A percentile compares a stretch with the other conserved stretches of the same genome.
These are phyloP conservation scores for Sitobion miscanthi DNA, from an alignment of 1,140 invertebrate species.

Conservation along the genomic window DNA sequence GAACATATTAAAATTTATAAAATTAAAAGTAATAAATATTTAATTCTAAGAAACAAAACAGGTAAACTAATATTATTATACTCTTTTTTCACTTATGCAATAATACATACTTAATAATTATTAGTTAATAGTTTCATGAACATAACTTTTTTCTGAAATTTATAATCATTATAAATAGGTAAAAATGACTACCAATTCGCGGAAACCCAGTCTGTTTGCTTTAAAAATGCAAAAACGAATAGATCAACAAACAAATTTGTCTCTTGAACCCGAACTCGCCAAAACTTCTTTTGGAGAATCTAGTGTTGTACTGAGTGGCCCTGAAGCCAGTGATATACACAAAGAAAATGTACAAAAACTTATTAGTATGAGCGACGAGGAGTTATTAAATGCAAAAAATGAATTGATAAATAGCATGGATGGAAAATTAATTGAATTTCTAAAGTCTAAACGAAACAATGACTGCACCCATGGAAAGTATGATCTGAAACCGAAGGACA, in stretches of 20 bases:
- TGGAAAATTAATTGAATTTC: constrained; percentile 71
- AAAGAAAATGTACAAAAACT: constrained; percentile 75
- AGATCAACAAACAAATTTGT: constrained; percentile 34
- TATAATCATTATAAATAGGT: constrained; percentile 45
- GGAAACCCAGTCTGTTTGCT: constrained; percentile 60
- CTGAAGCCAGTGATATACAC: constrained; percentile 72
- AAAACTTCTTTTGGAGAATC: constrained; percentile 59
- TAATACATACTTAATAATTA: neutral
- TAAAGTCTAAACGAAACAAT: constrained; percentile 63
- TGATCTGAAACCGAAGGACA: neutral
- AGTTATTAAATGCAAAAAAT: constrained; percentile 78
- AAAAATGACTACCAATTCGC: constrained; percentile 44
- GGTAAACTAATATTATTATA: neutral
- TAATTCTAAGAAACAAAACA: neutral
- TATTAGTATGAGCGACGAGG: constrained; percentile 72
- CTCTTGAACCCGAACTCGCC: neutral
- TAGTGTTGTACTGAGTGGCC: constrained; percentile 67
- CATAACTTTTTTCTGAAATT: neutral
- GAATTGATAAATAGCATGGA: constrained; percentile 72
- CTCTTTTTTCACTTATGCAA: neutral
- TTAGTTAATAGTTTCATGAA: constrained; percentile 61
- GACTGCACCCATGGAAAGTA: neutral
- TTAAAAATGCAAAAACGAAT: constrained; percentile 58
- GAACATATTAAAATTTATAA: no score
- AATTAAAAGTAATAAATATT: no score